Conservation (phyloP, 2,888 invertebrate species). For the Ophioninae sp. region DNA sequence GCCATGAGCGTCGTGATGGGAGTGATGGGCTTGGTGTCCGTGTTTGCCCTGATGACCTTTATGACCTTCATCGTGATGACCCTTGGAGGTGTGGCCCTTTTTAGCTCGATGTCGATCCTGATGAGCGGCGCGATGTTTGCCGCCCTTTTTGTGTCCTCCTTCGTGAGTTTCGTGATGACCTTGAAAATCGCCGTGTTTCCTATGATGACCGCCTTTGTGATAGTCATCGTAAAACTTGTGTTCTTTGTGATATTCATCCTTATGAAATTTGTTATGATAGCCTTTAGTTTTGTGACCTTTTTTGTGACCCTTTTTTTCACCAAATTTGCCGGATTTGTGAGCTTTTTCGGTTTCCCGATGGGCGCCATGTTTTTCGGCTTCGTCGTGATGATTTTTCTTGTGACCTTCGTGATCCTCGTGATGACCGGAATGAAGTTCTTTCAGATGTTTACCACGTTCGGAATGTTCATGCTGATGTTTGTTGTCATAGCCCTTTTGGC, state of each 20-base stretch:
- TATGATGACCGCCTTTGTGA: conserved; percentile 86
- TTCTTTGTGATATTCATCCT: conserved; percentile 87
- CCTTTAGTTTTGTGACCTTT: conserved; percentile 92
- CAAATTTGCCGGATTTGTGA: conserved; percentile 90
- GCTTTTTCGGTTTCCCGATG: conserved; percentile 88
- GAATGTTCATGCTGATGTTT: conserved; percentile 88
- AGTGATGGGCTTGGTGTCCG: conserved; percentile 85
- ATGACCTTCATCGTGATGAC: conserved; percentile 86
- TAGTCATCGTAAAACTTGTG: conserved; percentile 89
- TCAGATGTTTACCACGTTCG: conserved; percentile 84
- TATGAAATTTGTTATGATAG: conserved; percentile 92
- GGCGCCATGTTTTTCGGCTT: conserved; percentile 84
- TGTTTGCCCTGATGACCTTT: conserved; percentile 85
- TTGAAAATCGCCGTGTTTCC: conserved; percentile 86
- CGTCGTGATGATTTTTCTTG: conserved; percentile 85
- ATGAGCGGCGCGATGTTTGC: conserved; percentile 84
- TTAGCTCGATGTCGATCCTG: conserved; percentile 85
- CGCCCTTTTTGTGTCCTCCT: conserved; percentile 86
- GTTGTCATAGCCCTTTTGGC: conserved; percentile 89
- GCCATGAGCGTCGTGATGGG: conserved; percentile 83
- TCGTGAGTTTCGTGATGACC: conserved; percentile 85
- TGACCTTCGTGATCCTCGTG: conserved; percentile 85
- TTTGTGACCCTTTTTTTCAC: conserved; percentile 92
- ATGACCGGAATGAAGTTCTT: conserved; percentile 84
- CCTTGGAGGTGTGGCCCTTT: conserved; percentile 86